Percentiles rank a stretch among this genome's conserved stretches.
Conservation (phyloP, 2,888 invertebrate species). For the Limnephilus lunatus region DNA sequence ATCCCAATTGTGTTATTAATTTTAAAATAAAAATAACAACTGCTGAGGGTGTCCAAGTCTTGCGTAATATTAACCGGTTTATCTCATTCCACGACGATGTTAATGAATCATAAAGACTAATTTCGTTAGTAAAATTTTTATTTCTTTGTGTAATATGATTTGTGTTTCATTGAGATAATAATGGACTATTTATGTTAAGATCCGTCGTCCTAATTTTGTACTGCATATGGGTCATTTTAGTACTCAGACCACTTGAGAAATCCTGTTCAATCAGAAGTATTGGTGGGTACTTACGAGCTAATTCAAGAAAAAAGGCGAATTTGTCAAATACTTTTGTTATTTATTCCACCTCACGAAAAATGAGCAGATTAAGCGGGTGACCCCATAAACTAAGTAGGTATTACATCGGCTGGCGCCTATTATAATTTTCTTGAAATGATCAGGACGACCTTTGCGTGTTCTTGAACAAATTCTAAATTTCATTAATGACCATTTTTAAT, state of each 20-base stretch:
- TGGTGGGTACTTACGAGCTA: neutral
- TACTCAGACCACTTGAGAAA: neutral
- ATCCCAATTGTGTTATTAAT: neutral
- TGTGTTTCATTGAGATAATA: too few relatives aligned
- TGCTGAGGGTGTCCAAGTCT: neutral
- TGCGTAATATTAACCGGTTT: neutral
- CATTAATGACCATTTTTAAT: neutral
- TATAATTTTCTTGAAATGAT: neutral
- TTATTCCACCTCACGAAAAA: neutral
- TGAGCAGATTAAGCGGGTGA: neutral
- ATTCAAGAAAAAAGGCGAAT: neutral
- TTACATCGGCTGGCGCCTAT: neutral
- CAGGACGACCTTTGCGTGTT: neutral
- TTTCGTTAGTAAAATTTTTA: neutral
- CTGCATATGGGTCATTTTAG: neutral
- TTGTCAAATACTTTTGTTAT: neutral
- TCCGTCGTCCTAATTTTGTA: neutral
- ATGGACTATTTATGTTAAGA: neutral
- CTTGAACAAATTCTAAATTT: neutral
- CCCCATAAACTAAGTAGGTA: neutral
- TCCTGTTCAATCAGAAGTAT: neutral
- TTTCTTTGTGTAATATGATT: too few relatives aligned
- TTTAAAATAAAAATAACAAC: neutral
- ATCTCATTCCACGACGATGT: neutral
- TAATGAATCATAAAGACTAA: neutral